Conservation (phyloP, 1,140 invertebrate species). For the Drosophila asahinai region DNA sequence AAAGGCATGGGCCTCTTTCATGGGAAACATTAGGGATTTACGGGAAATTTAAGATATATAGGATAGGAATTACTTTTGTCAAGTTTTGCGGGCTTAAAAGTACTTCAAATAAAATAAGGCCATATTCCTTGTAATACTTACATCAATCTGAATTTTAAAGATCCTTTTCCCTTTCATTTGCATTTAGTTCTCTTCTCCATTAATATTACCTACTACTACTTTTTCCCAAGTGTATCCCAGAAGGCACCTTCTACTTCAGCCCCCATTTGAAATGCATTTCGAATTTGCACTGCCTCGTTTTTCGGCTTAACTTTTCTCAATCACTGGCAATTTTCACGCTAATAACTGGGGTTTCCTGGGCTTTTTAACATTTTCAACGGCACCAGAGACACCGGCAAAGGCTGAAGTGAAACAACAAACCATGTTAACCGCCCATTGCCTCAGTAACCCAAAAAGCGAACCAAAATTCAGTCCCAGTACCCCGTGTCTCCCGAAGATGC, state of each 20-base stretch:
- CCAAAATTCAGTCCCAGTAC: conserved; percentile 18
- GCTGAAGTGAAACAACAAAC: conserved; percentile 37
- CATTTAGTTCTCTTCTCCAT: neutral
- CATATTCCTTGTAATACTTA: too few species aligned
- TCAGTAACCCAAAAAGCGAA: conserved; percentile 54
- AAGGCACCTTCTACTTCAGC: neutral
- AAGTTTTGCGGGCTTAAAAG: too few species aligned
- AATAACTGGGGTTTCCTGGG: conserved; percentile 60
- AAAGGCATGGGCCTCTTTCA: neutral
- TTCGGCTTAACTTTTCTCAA: conserved; percentile 31
- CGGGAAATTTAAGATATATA: neutral
- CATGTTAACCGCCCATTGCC: conserved; percentile 51
- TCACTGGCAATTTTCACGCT: conserved; percentile 66
- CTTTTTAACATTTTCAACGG: conserved; percentile 59
- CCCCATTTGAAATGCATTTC: conserved; percentile 7
- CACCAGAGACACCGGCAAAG: conserved; percentile 16
- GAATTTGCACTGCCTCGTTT: conserved; percentile 28
- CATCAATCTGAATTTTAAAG: neutral
- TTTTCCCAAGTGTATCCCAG: neutral
- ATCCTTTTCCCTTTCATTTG: too few species aligned
- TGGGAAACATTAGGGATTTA: conserved; percentile 15
- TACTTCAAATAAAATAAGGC: too few species aligned
- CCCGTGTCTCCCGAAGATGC: neutral
- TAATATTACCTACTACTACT: neutral
- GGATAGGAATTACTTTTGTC: too few species aligned